phyloP scores from a whole-genome alignment of 2,888 invertebrate species.

The Sabatieria punctata region DNA sequence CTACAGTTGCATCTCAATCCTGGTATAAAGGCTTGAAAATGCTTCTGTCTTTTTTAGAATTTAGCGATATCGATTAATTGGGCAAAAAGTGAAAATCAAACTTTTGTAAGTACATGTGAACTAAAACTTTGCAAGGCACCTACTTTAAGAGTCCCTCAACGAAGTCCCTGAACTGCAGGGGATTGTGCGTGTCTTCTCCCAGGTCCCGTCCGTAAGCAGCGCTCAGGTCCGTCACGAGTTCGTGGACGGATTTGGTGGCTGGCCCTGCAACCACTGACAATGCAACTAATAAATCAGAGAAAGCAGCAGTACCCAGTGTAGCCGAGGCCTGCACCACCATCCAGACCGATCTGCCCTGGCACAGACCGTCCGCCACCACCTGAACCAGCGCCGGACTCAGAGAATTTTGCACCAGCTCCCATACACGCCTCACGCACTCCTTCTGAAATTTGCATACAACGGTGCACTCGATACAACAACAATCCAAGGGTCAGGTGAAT shows the following conservation, averaged over 20 bases:
- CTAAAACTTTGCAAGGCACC: no score
- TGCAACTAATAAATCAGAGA: not conserved
- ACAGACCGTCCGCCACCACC: constrained; percentile 64
- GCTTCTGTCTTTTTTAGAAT: no score
- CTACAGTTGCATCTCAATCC: no score
- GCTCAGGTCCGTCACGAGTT: constrained; percentile 62
- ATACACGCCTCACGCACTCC: not conserved
- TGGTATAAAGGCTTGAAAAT: no score
- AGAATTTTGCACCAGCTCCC: constrained; percentile 11
- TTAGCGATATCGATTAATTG: no score
- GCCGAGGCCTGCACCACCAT: constrained; percentile 71
- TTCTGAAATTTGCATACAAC: no score
- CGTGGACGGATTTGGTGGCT: constrained; percentile 61
- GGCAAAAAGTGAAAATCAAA: no score
- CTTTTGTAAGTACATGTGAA: no score
- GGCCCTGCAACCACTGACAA: constrained; percentile 42
- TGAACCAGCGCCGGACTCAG: constrained; percentile 68
- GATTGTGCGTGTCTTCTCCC: constrained; percentile 42
- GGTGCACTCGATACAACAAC: no score
- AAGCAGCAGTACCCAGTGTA: constrained; percentile 46
- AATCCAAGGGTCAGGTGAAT: no score
- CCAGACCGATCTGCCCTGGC: constrained; percentile 69
- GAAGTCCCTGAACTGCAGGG: constrained; percentile 66
- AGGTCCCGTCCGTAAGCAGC: constrained; percentile 63
- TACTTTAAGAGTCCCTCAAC: constrained; percentile 65